These are phyloP conservation scores for Caenorhabditis uteleia DNA, from an alignment of 2,888 invertebrate genomes.

Conservation along the genomic window DNA sequence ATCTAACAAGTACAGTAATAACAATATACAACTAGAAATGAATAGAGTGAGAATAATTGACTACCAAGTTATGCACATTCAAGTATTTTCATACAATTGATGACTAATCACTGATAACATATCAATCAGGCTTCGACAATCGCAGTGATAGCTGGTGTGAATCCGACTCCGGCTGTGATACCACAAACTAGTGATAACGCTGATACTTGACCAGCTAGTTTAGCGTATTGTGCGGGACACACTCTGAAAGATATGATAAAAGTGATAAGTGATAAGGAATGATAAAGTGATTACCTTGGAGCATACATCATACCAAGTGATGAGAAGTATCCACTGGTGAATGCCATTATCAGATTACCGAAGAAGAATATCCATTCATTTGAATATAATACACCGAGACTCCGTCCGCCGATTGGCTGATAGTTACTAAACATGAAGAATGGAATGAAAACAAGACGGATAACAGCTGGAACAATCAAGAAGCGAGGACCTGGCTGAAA, in stretches of 20 bases:
- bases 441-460: constrained; percentile 84
- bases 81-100: too few species aligned
- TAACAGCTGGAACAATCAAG: constrained; percentile 79
- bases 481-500: constrained; percentile 81
- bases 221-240: constrained; percentile 37
- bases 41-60: too few species aligned
- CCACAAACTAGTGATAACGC: constrained; percentile 40
- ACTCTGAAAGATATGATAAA: constrained; percentile 28
- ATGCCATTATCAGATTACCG: constrained; percentile 78
- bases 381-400: constrained; percentile 79
- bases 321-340: constrained; percentile 90
- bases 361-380: constrained; percentile 75
- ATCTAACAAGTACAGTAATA: too few species aligned
- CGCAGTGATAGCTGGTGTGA: constrained; percentile 38
- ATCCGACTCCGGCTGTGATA: constrained; percentile 44
- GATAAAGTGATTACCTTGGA: constrained; percentile 73
- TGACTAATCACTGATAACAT: too few species aligned
- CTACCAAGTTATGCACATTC: too few species aligned
- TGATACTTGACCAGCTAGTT: constrained; percentile 44
- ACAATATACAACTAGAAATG: too few species aligned
- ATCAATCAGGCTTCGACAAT: too few species aligned
- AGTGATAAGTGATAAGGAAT: not conserved
- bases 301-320: constrained; percentile 92
- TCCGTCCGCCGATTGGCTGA: constrained; percentile 75
- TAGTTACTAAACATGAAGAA: constrained; percentile 91